Conservation (phyloP, 2,797 vertebrate genomes). For the Synaphobranchus kaupii region DNA sequence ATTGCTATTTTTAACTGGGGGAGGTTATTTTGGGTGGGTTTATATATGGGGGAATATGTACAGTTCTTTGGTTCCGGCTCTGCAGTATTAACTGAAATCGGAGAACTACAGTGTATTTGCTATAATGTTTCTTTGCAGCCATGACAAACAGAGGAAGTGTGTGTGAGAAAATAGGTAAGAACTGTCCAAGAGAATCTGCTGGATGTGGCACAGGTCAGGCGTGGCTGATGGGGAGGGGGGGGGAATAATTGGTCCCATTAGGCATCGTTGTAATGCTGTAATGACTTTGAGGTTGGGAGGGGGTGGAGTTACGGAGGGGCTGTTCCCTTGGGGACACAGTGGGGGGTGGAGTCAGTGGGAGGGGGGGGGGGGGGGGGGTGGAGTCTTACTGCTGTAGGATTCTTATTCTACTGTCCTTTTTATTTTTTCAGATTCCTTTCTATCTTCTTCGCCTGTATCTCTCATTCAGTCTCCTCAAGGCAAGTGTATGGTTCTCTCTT, state of each 20-base stretch:
- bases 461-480: slow-evolving; percentile 95
- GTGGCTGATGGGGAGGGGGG: not conserved
- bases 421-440: slow-evolving; percentile 95
- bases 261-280: not conserved
- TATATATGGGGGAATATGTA: slow-evolving; percentile 13
- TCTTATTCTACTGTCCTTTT: slow-evolving; percentile 78
- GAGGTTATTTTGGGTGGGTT: not conserved
- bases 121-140: slow-evolving; percentile 31
- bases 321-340: slow-evolving; percentile 42
- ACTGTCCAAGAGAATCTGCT: not conserved
- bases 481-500: slow-evolving; percentile 84
- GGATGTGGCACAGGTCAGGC: not conserved
- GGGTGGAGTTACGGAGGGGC: slow-evolving; percentile 36
- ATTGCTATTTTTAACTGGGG: not conserved
- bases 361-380: not conserved
- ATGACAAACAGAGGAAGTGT: not conserved
- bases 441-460: slow-evolving; percentile 93
- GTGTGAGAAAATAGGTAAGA: not conserved
- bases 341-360: slow-evolving; percentile 8
- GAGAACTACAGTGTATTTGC: slow-evolving; percentile 58
- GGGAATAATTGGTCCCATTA: not conserved
- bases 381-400: slow-evolving; percentile 54
- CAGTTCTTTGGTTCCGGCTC: not conserved
- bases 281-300: not conserved
- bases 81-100: slow-evolving; percentile 46